Conservation (phyloP, 1,140 invertebrate species). For the Platorchestia sp. region DNA sequence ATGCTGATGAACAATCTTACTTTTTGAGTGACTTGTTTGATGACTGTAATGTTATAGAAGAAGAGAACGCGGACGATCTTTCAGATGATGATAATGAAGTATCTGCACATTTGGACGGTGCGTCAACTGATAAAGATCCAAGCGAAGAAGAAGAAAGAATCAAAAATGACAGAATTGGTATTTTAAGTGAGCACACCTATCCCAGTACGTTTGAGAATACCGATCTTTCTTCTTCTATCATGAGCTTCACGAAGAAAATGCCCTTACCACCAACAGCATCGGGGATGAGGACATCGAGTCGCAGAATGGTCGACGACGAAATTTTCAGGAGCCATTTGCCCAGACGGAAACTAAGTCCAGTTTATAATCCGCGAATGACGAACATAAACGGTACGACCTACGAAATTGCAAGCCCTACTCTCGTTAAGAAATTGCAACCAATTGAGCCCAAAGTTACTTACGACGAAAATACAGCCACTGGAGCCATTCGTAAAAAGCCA, state of each 20-base stretch:
- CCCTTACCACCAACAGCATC: constrained; percentile 4
- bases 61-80: not conserved
- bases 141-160: not conserved
- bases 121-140: not conserved
- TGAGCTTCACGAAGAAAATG: constrained; percentile 12
- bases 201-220: not conserved
- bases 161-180: not conserved
- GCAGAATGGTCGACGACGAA: not conserved
- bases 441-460: not conserved
- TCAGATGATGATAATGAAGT: not conserved
- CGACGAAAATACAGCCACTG: not conserved
- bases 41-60: constrained; percentile 12
- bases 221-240: not conserved
- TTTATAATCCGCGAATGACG: not conserved
- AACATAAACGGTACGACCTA: not conserved
- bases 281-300: not conserved
- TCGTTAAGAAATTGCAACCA: not conserved
- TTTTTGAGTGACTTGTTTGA: constrained; percentile 15
- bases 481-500: not conserved
- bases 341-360: not conserved
- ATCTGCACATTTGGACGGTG: not conserved
- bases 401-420: not conserved
- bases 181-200: too few species aligned
- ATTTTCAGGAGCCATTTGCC: not conserved
- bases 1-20: not conserved